Base-by-base conservation (phyloP, 1,140 invertebrate genomes). In the Meloidogyne floridensis region DNA sequence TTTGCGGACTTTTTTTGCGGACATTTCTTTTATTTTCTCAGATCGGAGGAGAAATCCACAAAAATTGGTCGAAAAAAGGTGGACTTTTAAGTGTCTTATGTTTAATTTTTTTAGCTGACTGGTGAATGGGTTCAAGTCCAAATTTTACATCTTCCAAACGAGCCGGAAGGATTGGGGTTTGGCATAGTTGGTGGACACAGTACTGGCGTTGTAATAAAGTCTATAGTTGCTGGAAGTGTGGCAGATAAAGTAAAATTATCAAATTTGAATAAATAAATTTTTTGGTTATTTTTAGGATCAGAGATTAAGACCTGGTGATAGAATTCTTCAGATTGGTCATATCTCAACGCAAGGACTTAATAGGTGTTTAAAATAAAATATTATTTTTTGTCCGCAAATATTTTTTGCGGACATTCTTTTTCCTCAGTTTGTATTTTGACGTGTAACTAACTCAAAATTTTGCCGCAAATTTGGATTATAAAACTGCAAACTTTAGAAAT, bases 171-270 rank as follows among this genome's bases (percentile, higher is more conserved):
- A 18, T 81, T 87, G 86, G 97, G 96, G 77, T 98, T 98, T 91
- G 96, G 96, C 75, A 95, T 98, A 84, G 95, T 97, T 83, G 96
- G 96, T 74, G 96, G 96, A 9, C 92, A 94, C 73, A 96, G 94
- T 90, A 97, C 96, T 32, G 96, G 96, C n/a, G 96, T 98, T 75
- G 95, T 98, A 9, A 95, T 98, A 79, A 98, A 98, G 91, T 98
- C 95, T 77, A 94, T 98, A 74, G 92, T 96, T 20, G 95, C 95
- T 13, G 95, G 95, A 32, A 95, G 95, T 85, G 94, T 95, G 9
- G 95, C 95, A 18, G 95, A 97, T 91, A 93, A 95, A 91, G 95
- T 95, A 90, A 92, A 15, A 3, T 53, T 32, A 32, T 20, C 7
- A 3, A 70, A 70, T 59, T 32, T 32, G 32, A 32, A 47, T 47